phyloP scores from a whole-genome alignment of 2,888 invertebrate species.

The Tridacna gigas region DNA sequence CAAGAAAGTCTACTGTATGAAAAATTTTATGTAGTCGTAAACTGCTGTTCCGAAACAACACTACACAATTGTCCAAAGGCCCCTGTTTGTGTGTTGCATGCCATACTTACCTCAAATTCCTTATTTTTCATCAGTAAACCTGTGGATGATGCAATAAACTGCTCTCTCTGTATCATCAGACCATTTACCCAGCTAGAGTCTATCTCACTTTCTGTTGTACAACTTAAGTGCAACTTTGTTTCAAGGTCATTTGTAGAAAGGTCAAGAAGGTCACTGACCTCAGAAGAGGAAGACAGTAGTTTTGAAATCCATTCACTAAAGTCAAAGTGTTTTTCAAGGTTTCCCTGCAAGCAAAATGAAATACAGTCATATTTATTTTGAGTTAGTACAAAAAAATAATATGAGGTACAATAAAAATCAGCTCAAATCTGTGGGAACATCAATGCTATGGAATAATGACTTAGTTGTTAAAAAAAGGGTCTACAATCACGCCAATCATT shows the following conservation, averaged over 20 bases:
- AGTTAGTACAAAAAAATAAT: no score
- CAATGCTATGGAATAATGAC: no score
- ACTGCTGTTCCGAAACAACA: no score
- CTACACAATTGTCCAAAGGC: no score
- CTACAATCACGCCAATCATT: no score
- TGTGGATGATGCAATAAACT: constrained; percentile 24
- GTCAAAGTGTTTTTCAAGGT: constrained; percentile 22
- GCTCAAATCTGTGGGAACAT: no score
- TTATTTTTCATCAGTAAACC: constrained; percentile 39
- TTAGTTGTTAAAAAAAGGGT: no score
- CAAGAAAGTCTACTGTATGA: no score
- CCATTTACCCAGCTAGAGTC: constrained; percentile 49
- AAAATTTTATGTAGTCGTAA: no score
- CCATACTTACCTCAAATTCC: constrained; percentile 46
- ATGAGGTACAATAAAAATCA: no score
- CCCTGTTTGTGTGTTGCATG: no score
- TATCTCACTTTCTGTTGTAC: constrained; percentile 25
- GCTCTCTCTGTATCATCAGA: constrained; percentile 22
- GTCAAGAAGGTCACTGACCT: constrained; percentile 39
- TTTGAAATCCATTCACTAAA: constrained; percentile 34
- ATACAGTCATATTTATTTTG: neutral
- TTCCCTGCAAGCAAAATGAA: constrained; percentile 14
- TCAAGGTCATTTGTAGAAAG: constrained; percentile 35
- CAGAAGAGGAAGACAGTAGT: constrained; percentile 11
- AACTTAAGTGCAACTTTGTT: neutral